These are phyloP conservation scores for Chionoecetes opilio DNA, from an alignment of 1,140 invertebrate species.

Conservation along the genomic window DNA sequence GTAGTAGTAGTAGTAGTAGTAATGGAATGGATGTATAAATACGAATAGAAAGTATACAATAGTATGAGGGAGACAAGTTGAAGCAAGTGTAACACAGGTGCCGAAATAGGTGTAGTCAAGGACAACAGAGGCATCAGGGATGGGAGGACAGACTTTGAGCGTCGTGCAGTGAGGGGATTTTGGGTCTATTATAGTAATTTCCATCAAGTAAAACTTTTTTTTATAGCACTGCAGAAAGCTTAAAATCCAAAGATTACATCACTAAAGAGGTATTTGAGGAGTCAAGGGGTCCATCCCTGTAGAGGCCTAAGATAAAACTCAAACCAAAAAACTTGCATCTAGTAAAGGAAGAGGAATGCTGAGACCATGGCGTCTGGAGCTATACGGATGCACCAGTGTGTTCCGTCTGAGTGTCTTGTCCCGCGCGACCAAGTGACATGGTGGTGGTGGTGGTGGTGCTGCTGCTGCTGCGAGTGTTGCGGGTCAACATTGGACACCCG, in stretches of 20 bases:
- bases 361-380: constrained; percentile 72
- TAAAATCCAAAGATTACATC: constrained; percentile 74
- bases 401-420: constrained; percentile 66
- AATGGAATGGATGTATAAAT: not conserved
- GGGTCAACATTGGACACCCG: constrained; percentile 69
- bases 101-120: constrained; percentile 57
- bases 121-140: constrained; percentile 55
- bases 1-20: constrained; percentile 49
- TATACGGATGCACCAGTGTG: constrained; percentile 72
- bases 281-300: constrained; percentile 74
- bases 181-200: not conserved
- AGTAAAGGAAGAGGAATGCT: constrained; percentile 71
- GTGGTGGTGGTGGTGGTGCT: constrained; percentile 37
- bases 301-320: constrained; percentile 65
- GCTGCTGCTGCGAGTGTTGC: constrained; percentile 67
- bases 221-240: constrained; percentile 64
- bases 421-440: constrained; percentile 39
- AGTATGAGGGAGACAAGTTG: not conserved
- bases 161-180: constrained; percentile 58
- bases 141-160: constrained; percentile 68
- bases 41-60: not conserved
- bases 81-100: constrained; percentile 22
- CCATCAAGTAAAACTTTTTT: not conserved
- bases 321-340: constrained; percentile 37
- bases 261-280: constrained; percentile 67